phyloP scores from a whole-genome alignment of 2,797 vertebrate species.

The Eremophila alpestris region DNA sequence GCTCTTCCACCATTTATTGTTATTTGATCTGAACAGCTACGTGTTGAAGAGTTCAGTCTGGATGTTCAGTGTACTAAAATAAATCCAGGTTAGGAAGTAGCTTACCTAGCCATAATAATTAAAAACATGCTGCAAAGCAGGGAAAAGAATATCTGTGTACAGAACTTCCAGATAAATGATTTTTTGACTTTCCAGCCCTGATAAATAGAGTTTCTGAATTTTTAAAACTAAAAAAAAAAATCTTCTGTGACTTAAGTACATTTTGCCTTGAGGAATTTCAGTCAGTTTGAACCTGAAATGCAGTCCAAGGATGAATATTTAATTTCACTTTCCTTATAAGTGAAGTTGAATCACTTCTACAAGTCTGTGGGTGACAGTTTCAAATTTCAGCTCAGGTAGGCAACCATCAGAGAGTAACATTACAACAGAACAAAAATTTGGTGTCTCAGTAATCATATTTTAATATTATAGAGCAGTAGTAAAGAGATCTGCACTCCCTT shows the following conservation, averaged over 20 bases:
- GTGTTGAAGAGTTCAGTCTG: background rate
- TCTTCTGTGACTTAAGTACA: slow-evolving; percentile 69
- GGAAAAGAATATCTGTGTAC: background rate
- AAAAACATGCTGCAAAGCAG: background rate
- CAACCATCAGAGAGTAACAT: slow-evolving; percentile 80
- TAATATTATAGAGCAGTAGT: slow-evolving; percentile 74
- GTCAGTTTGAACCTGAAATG: slow-evolving; percentile 80
- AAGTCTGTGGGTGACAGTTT: slow-evolving; percentile 80
- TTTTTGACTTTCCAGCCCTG: slow-evolving; percentile 40
- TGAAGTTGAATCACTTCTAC: slow-evolving; percentile 78
- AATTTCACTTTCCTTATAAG: slow-evolving; percentile 80
- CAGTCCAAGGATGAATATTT: slow-evolving; percentile 82
- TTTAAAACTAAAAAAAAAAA: slow-evolving; percentile 72
- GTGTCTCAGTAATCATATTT: slow-evolving; percentile 78
- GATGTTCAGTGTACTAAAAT: background rate
- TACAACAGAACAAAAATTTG: slow-evolving; percentile 70
- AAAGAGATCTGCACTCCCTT: slow-evolving; percentile 70
- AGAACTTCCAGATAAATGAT: slow-evolving; percentile 36
- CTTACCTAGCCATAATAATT: background rate
- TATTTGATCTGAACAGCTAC: background rate
- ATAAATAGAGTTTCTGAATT: slow-evolving; percentile 68
- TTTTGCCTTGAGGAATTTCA: slow-evolving; percentile 81
- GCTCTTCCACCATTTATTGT: background rate
- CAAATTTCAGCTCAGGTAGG: slow-evolving; percentile 78
- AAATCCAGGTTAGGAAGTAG: background rate